phyloP scores from a whole-genome alignment of 2,797 vertebrate species.

The Cichlasoma orientale region DNA sequence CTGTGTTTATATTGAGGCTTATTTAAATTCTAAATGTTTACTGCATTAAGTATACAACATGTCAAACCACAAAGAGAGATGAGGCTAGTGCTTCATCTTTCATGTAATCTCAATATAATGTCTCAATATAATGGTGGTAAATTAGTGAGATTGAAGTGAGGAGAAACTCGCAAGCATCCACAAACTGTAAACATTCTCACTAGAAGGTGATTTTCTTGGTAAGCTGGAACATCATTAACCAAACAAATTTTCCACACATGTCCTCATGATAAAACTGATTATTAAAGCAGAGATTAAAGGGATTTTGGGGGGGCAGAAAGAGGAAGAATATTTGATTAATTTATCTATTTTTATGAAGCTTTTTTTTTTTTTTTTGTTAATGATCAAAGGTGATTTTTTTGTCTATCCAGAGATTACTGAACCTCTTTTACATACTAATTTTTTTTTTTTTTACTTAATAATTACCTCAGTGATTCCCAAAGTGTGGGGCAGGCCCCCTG shows the following conservation, averaged over 20 bases:
- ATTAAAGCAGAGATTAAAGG: slow-evolving; percentile 4
- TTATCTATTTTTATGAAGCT: slow-evolving; percentile 12
- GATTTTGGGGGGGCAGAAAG: background rate
- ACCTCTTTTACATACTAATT: background rate
- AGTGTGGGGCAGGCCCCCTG: no score
- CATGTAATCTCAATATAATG: background rate
- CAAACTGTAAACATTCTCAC: background rate
- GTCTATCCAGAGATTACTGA: background rate
- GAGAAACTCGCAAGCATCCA: background rate
- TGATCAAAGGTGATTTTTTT: background rate
- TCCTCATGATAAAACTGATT: background rate
- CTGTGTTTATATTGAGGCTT: slow-evolving; percentile 43
- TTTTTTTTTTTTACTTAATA: background rate
- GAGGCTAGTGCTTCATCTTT: background rate
- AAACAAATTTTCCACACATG: background rate
- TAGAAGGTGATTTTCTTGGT: background rate
- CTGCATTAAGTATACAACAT: slow-evolving; percentile 18
- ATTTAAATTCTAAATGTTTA: slow-evolving; percentile 45
- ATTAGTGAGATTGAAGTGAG: background rate
- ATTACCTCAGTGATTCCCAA: no score
- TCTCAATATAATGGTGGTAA: background rate
- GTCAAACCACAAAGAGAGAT: slow-evolving; percentile 10
- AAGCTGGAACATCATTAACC: background rate
- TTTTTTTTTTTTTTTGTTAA: background rate
- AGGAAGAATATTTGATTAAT: background rate